Evolutionary conservation across 2,113 vertebrate genomes (phyloP).

Genomic region (Leptobrachium ailaonicum): DNA sequence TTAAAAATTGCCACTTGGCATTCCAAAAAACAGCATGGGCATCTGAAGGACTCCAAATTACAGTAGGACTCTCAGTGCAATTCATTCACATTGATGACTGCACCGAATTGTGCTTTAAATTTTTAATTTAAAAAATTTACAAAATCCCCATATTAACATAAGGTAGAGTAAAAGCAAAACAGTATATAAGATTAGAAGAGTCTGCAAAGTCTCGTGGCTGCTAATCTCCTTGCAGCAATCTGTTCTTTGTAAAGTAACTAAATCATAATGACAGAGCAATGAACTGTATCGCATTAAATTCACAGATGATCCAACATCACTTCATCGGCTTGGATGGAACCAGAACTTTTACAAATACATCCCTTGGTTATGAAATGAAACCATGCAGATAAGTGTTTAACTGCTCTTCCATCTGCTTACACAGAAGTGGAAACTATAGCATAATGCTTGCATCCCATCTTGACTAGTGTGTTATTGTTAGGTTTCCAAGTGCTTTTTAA

Average conservation of each 20-base stretch:
- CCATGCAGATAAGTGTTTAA: constrained; percentile 24
- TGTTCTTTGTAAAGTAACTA: constrained; percentile 23
- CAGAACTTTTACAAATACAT: constrained; percentile 24
- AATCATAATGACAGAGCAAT: constrained; percentile 44
- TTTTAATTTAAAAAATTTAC: constrained; percentile 31
- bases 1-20: constrained; percentile 39
- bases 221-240: constrained; percentile 38
- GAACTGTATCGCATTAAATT: not conserved
- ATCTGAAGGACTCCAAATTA: constrained; percentile 46
- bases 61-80: constrained; percentile 34
- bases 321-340: constrained; percentile 27
- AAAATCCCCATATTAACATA: constrained; percentile 28
- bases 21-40: constrained; percentile 45
- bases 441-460: constrained; percentile 28
- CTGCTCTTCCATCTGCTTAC: constrained; percentile 18
- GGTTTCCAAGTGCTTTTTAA: too few relatives aligned
- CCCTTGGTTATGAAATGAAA: constrained; percentile 42
- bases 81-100: constrained; percentile 34
- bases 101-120: constrained; percentile 9
- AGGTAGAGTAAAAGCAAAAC: constrained; percentile 21
- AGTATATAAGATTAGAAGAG: constrained; percentile 33
- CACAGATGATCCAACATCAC: constrained; percentile 26
- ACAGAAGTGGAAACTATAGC: constrained; percentile 49
- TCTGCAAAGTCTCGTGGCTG: constrained; percentile 6
- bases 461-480: constrained; percentile 27